Evolutionary conservation across 23 tunicate species (phyloP).

Genomic region (Styela clava): DNA sequence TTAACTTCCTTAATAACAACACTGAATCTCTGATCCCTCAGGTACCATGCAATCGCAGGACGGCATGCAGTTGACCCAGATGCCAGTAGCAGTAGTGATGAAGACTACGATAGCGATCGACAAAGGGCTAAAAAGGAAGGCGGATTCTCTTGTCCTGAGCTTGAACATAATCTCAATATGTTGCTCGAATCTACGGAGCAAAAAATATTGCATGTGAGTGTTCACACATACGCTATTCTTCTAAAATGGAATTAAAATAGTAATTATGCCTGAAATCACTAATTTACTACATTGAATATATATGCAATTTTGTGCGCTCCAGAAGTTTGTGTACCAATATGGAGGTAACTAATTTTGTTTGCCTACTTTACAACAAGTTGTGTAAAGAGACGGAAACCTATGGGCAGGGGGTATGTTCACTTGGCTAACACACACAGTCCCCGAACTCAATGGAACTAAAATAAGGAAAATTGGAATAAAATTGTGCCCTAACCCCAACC

Average conservation of each 20-base stretch:
- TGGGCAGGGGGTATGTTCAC: too few species aligned
- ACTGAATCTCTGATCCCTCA: constrained; percentile 2
- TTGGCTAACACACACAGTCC: too few species aligned
- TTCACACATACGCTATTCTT: too few species aligned
- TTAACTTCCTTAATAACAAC: too few species aligned
- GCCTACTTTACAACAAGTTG: too few species aligned
- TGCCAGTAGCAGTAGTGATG: constrained; percentile 49
- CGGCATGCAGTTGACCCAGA: constrained; percentile 54
- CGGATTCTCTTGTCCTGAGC: constrained; percentile 78
- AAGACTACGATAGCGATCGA: constrained; percentile 22
- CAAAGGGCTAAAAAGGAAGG: constrained; percentile 14
- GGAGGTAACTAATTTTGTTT: too few species aligned
- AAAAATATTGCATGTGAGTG: constrained; percentile 63
- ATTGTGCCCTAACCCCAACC: too few species aligned
- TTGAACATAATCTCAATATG: constrained; percentile 77
- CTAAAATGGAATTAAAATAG: not conserved
- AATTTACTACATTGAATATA: too few species aligned
- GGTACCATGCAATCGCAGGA: constrained; percentile 94
- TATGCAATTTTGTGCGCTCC: not conserved
- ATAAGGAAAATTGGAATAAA: too few species aligned
- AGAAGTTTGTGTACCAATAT: not conserved
- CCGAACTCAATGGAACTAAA: too few species aligned
- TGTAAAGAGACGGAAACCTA: too few species aligned
- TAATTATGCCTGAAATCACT: not conserved
- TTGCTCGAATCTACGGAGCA: constrained; percentile 85